phyloP scores from a whole-genome alignment of 2,888 invertebrate species.

The Erebia palarica region DNA sequence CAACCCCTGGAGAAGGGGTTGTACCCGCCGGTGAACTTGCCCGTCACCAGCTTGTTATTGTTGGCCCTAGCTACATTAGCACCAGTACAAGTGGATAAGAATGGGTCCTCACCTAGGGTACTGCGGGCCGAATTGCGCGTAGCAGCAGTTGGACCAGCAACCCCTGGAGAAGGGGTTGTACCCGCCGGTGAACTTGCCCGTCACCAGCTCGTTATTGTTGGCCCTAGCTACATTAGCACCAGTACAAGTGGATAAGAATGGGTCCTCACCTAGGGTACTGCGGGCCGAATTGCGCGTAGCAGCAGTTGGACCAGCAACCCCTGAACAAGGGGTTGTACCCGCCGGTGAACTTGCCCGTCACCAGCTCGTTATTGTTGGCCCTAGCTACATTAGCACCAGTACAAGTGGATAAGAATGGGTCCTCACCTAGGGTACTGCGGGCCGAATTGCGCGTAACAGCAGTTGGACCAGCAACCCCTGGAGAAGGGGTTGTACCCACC shows the following conservation, averaged over 20 bases:
- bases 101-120: background rate
- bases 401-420: background rate
- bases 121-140: background rate
- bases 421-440: background rate
- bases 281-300: background rate
- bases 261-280: background rate
- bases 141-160: slow-evolving; percentile 1
- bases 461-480: slow-evolving; percentile 2
- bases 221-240: background rate
- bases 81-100: background rate
- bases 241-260: background rate
- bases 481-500: background rate
- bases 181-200: background rate
- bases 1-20: slow-evolving; percentile 1
- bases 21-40: background rate
- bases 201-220: background rate
- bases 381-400: background rate
- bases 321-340: background rate
- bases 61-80: background rate
- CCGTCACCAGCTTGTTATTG: background rate
- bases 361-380: background rate
- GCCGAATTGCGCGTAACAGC: background rate
- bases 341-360: background rate
- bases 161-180: slow-evolving; percentile 4
- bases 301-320: slow-evolving; percentile 2